A percentile compares a stretch with the other conserved stretches of the same genome.
Conservation (phyloP, 1,140 invertebrate genomes). For the Anastatus disparis region DNA sequence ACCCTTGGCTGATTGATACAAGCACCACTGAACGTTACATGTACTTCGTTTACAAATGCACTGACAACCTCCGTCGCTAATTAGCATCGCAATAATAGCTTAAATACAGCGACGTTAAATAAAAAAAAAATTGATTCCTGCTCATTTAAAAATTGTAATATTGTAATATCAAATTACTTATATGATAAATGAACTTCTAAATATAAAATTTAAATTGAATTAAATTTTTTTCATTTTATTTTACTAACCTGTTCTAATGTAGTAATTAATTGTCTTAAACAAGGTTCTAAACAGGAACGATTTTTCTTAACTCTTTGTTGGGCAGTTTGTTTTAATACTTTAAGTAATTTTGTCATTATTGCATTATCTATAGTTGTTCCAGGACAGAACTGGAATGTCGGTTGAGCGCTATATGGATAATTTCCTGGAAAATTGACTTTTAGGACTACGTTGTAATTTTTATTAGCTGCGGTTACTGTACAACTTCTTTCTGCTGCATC, state of each 20-base stretch:
- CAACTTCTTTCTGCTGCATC: slow-evolving; percentile 78
- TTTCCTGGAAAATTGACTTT: slow-evolving; percentile 82
- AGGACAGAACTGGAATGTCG: slow-evolving; percentile 77
- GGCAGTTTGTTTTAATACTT: slow-evolving; percentile 79
- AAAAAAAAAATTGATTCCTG: not conserved
- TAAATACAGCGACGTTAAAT: too few species aligned
- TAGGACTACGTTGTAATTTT: slow-evolving; percentile 79
- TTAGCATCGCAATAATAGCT: too few species aligned
- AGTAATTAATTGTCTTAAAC: slow-evolving; percentile 78
- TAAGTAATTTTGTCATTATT: slow-evolving; percentile 72
- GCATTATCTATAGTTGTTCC: slow-evolving; percentile 72
- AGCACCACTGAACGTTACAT: too few species aligned
- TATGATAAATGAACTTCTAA: too few species aligned
- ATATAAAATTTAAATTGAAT: too few species aligned
- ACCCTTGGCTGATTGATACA: too few species aligned
- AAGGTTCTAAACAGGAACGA: slow-evolving; percentile 82
- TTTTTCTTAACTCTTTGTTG: slow-evolving; percentile 80
- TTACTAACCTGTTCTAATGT: slow-evolving; percentile 72
- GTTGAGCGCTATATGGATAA: slow-evolving; percentile 80
- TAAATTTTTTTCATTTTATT: slow-evolving; percentile 5
- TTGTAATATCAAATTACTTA: not conserved
- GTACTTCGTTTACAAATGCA: too few species aligned
- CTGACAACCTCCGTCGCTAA: too few species aligned
- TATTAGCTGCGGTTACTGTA: slow-evolving; percentile 78
- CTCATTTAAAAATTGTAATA: not conserved